Evolutionary conservation across 2,113 vertebrate species (phyloP), one percentile per base, ranked within the genome.

Genomic region (Heterotis niloticus): DNA sequence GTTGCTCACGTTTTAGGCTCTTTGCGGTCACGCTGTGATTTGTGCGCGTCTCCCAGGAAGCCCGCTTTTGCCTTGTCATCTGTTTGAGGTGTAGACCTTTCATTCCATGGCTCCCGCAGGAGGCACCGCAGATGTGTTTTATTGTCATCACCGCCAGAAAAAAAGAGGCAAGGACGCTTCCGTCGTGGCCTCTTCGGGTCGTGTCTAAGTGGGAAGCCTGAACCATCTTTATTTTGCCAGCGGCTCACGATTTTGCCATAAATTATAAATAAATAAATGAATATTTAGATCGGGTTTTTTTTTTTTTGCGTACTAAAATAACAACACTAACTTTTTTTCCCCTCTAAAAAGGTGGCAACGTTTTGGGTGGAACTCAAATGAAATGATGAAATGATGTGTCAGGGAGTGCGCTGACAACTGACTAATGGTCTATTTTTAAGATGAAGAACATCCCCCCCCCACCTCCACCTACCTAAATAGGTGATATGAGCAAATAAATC

Each of bases 91-190:
- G 57, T 23, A 24, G 73, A 17, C 74, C 34, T 79, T 73, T n/a
- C 59, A 23, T 70, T 79, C 54, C 10, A 4, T 13, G 57, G 10
- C 26, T n/a, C 71, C 71, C 44, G 28, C 7, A 1, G 44, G 71
- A 28, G 17, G 44, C 59, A 18, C 3, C 59, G 75, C 60, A 75
- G 71, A 67, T 75, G 71, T 60, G 71, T 65, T 79, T 52, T 80
- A 67, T 80, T 34, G 59, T 74, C 34, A 44, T 66, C 52, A 56
- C 62, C 60, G 57, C 44, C 52, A 20, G 56, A 74, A 23, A 65
- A 79, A 74, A 60, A 51, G 2, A 54, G 56, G 64, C 44, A 24
- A 9, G 17, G 24, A n/a, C n/a, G 60, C 17, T 67, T 75, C 56
- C 24, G 56, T 60, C 34, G 18, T 56, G 18, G 17, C 7, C 26